Base-by-base conservation (phyloP, 2,888 invertebrate species). In the Leptopilina drosophilae region DNA sequence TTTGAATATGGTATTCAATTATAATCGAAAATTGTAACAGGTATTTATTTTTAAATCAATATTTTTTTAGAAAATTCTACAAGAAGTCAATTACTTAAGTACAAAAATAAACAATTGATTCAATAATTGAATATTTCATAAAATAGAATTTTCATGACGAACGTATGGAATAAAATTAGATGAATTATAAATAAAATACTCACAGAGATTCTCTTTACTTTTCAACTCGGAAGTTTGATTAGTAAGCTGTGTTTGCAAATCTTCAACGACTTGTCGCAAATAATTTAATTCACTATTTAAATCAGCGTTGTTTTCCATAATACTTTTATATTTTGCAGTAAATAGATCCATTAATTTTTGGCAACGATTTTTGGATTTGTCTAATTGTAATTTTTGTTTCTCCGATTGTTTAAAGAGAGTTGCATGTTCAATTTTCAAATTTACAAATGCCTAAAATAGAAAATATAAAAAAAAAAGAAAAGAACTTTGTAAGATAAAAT, bases 141-240 rank as follows among this genome's bases (percentile, higher is more conserved):
- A n/a, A n/a, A n/a, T n/a, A n/a, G n/a, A n/a, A n/a, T n/a, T n/a
- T n/a, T n/a, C n/a, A n/a, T n/a, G n/a, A n/a, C n/a, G 20, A 20
- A 20, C 20, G 20, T 20, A 20, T 20, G 20, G 20, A 20, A 12
- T 1, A n/a, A 12, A 5, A 65, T 33, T 3, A 33, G 33, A 33
- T 33, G 1, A 40, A 64, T 33, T 33, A 12, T 33, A 14, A 33
- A 12, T 1, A 12, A 12, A 65, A 40, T 56, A 26, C 53, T 73
- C 26, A 73, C 69, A 73, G 14, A 73, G 56, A 26, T 73, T 53
- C 2, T 73, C 56, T 73, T 73, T 73, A 26, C 6, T 33, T 53
- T 53, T 26, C 9, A 73, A 8, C 5, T 73, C 69, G 26, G 49
- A 14, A 26, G 26, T 0, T 26, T 56, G 69, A 49, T 33, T 56